phyloP scores from a whole-genome alignment of 1,140 invertebrate species.

The Drosophila teissieri region DNA sequence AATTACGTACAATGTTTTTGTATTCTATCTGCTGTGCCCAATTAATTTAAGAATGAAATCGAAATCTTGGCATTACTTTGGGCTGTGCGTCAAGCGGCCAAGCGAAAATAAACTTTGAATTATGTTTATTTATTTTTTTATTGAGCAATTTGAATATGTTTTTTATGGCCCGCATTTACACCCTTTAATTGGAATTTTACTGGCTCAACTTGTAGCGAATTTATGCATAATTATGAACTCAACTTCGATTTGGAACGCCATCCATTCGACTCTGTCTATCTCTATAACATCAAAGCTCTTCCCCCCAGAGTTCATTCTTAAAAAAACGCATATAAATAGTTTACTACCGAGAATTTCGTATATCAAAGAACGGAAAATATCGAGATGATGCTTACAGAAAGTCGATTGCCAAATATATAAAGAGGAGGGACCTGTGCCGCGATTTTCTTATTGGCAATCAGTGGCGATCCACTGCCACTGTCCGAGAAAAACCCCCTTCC shows the following conservation, averaged over 20 bases:
- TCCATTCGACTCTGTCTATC: neutral
- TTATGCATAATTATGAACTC: constrained; percentile 14
- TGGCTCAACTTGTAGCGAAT: neutral
- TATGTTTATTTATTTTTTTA: constrained; percentile 41
- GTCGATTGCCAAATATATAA: constrained; percentile 40
- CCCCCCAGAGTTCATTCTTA: constrained; percentile 21
- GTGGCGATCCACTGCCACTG: constrained; percentile 19
- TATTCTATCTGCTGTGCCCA: constrained; percentile 57
- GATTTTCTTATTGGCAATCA: constrained; percentile 71
- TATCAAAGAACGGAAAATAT: constrained; percentile 27
- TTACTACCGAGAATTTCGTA: constrained; percentile 39
- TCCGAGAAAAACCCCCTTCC: neutral
- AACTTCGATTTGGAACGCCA: neutral
- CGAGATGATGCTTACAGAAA: constrained; percentile 57
- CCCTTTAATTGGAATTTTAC: constrained; percentile 25
- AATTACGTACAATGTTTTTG: constrained; percentile 59
- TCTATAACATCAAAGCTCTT: constrained; percentile 35
- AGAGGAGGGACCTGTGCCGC: constrained; percentile 9
- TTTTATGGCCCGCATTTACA: constrained; percentile 35
- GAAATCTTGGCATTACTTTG: constrained; percentile 68
- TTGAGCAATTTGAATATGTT: constrained; percentile 39
- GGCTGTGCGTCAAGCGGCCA: constrained; percentile 2
- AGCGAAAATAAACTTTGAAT: constrained; percentile 8
- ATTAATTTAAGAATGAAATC: constrained; percentile 81
- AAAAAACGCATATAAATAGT: constrained; percentile 28